Evolutionary conservation across 2,113 vertebrate species (phyloP), one percentile per base, ranked within the genome.

Genomic region (Mandrillus leucophaeus): DNA sequence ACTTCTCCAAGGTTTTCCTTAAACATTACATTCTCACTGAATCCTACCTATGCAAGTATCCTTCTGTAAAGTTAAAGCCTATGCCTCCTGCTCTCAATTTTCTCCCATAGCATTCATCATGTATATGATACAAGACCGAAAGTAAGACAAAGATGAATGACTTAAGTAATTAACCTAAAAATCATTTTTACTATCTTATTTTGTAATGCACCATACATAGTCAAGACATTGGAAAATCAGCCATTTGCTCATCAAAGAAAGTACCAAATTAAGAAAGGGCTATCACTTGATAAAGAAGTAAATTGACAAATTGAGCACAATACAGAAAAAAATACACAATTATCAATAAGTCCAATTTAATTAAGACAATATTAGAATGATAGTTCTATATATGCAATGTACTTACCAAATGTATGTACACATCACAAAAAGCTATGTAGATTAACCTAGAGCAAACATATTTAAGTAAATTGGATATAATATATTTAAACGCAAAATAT

Each of bases 401-500:
- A 25, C 25, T 86, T 88, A 30, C 2, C 76, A 50, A 92, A 85
- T 70, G 0, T 17, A 86, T 52, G 20, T 85, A 23, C 27, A 64
- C 11, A 78, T 76, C 11, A 45, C 8, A 30, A 52, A 72, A 83
- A 50, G 8, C 38, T 90, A 64, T 11, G 59, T 18, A 86, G 4
- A n/a, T 73, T 72, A 78, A 52, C 20, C 18, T 59, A 11, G 6
- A 73, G 14, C 30, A 66, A 91, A 91, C 25, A 4, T n/a, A 43
- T 81, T 32, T 93, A 57, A 32, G 5, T 43, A 93, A 83, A 91
- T 52, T 38, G 4, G 0, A 45, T 38, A 2, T 79, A 13, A 64
- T 79, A 5, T 88, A 16, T 88, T 90, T 14, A 90, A 82, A 90
- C 17, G 55, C 6, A 81, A 93, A 90, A 1, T 68, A 16, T 92